Conservation (phyloP, 2,113 vertebrate species). For the Gnathonemus longibarbis region DNA sequence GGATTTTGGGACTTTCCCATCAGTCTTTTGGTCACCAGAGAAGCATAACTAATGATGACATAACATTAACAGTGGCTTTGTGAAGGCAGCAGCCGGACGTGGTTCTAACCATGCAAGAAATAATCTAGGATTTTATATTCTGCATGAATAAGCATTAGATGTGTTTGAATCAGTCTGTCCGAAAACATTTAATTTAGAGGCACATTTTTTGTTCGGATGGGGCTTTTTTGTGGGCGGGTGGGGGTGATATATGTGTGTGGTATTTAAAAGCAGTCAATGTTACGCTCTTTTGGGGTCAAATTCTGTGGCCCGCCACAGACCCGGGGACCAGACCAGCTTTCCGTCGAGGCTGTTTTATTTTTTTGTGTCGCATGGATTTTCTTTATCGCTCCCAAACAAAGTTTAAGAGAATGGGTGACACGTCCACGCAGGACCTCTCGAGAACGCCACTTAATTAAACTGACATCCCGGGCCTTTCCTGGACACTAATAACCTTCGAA, state of each 20-base stretch:
- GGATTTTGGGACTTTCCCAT: conserved; percentile 57
- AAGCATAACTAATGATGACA: conserved; percentile 71
- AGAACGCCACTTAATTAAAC: conserved; percentile 82
- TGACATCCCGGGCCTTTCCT: conserved; percentile 69
- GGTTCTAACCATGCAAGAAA: conserved; percentile 66
- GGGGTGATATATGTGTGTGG: conserved; percentile 41
- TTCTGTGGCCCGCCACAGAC: conserved; percentile 53
- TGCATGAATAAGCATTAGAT: conserved; percentile 66
- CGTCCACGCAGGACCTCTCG: conserved; percentile 71
- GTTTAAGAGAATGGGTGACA: conserved; percentile 68
- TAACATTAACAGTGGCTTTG: conserved; percentile 63
- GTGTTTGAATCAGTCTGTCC: conserved; percentile 67
- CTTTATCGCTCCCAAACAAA: conserved; percentile 61
- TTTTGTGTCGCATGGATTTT: conserved; percentile 40
- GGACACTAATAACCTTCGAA: conserved; percentile 76
- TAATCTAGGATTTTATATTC: conserved; percentile 62
- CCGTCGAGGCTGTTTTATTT: conserved; percentile 37
- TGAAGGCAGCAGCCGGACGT: conserved; percentile 56
- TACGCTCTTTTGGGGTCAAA: conserved; percentile 55
- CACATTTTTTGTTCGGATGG: conserved; percentile 36
- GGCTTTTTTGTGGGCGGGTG: conserved; percentile 8
- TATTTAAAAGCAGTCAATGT: conserved; percentile 53
- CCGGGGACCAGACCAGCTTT: conserved; percentile 50
- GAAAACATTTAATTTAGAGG: conserved; percentile 50
- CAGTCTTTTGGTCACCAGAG: conserved; percentile 63